Evolutionary conservation across 2,888 invertebrate species (phyloP).

Genomic region (Zhengitettix transpicula): DNA sequence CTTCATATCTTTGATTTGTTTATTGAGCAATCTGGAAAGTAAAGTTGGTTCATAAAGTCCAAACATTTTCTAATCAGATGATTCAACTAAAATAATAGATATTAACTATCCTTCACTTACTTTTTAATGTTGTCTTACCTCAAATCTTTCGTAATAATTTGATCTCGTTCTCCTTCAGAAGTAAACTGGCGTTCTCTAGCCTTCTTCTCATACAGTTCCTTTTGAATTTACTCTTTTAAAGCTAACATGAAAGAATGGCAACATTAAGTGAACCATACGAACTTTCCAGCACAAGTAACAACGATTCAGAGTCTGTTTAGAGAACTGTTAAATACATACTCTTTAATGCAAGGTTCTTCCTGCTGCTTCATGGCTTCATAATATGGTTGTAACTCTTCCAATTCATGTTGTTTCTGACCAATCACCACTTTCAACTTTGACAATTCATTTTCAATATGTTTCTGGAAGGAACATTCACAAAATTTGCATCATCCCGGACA

Average conservation of each 20-base stretch:
- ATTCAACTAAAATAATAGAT: background rate
- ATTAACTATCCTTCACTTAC: background rate
- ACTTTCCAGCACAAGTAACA: background rate
- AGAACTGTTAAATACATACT: conserved; percentile 25
- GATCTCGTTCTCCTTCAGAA: conserved; percentile 82
- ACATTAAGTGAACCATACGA: background rate
- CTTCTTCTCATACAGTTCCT: conserved; percentile 96
- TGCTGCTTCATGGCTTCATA: no score
- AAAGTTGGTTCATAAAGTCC: background rate
- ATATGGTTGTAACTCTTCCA: no score
- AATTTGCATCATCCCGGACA: no score
- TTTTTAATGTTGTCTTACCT: conserved; percentile 35
- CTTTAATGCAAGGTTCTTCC: conserved; percentile 75
- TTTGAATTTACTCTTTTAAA: conserved; percentile 85
- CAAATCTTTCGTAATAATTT: conserved; percentile 91
- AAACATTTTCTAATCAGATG: background rate
- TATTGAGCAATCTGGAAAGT: conserved; percentile 49
- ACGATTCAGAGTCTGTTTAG: no score
- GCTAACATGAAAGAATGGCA: conserved; percentile 36
- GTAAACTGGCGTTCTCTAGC: conserved; percentile 94
- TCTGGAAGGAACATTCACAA: no score
- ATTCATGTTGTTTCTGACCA: no score
- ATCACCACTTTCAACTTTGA: no score
- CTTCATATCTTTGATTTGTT: no score
- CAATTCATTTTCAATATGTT: no score